Evolutionary conservation across 2,888 invertebrate species (phyloP).

Genomic region (Parnassius apollo): DNA sequence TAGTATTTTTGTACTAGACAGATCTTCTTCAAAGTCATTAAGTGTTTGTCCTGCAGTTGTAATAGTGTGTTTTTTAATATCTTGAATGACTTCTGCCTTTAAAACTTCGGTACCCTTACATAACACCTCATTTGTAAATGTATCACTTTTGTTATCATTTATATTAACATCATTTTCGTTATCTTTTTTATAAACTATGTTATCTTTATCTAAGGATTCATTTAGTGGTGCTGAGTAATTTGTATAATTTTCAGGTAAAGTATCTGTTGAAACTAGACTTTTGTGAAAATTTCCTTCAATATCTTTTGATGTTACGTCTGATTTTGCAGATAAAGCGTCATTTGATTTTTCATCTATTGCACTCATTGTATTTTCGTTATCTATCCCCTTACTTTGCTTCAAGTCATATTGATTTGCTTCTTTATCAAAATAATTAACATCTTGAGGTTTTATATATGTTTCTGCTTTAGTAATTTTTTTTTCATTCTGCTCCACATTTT

Average conservation of each 20-base stretch:
- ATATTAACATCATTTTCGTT: neutral
- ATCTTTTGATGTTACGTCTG: neutral
- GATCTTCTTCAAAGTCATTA: constrained; percentile 22
- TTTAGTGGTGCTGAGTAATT: neutral
- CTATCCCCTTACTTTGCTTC: neutral
- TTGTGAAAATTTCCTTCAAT: neutral
- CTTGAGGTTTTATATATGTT: neutral
- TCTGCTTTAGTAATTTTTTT: constrained; percentile 19
- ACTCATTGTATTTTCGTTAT: neutral
- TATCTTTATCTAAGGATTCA: neutral
- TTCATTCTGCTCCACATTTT: constrained; percentile 29
- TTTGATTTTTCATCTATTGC: constrained; percentile 2
- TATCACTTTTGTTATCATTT: neutral
- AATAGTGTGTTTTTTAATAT: neutral
- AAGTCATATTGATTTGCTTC: constrained; percentile 2
- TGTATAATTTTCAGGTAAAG: neutral
- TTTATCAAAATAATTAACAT: neutral
- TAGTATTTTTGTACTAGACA: constrained; percentile 17
- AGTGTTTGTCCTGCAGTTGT: neutral
- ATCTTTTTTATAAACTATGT: neutral
- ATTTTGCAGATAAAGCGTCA: neutral
- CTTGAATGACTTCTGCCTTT: neutral
- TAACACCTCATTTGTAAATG: constrained; percentile 1
- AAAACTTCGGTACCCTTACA: neutral
- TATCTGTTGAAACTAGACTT: neutral